Base-by-base conservation (phyloP, 2,888 invertebrate species). In the Villa cingulata region DNA sequence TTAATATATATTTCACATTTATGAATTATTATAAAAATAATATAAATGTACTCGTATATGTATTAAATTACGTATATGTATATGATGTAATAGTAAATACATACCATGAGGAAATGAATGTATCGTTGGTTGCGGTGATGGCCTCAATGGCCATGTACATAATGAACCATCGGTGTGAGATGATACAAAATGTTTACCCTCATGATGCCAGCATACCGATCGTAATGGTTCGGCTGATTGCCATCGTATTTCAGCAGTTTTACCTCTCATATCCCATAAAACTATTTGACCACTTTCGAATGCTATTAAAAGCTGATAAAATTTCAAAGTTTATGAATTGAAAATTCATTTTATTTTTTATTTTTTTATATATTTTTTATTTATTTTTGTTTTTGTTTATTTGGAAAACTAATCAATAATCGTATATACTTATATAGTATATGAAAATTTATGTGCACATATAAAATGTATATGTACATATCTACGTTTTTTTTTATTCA, bases 121-220 rank as follows among this genome's bases (percentile, higher is more conserved):
- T 59, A 81, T 83, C 58, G 82, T 72, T 38, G 92, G 89, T 66
- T 89, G 82, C 46, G 78, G 74, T 57, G 82, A 79, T 54, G 76
- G 75, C 62, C 85, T 80, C 51, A 86, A 74, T 62, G 79, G 84
- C 96, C 96, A 99, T 47, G 92, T 90, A 59, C 89, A 86, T 51
- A 98, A 78, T 50, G 91, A 92, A 53, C 98, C 98, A 72, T 98
- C 96, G 38, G 81, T 80, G 71, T 98, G 97, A 60, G 91, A 89
- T 58, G 86, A 85, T 83, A 98, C 88, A 67, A 99, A 89, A 71
- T 90, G 87, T 72, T 92, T 94, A 56, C 96, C 98, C 72, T 98
- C 97, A 72, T 88, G 84, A 70, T 96, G 94, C 98, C 98, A 98
- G 54, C 89, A 80, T 60, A 92, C 80, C 46, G 92, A 91, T 62